Evolutionary conservation across 2,888 invertebrate species (phyloP).

Genomic region (Drosophila ezoana): DNA sequence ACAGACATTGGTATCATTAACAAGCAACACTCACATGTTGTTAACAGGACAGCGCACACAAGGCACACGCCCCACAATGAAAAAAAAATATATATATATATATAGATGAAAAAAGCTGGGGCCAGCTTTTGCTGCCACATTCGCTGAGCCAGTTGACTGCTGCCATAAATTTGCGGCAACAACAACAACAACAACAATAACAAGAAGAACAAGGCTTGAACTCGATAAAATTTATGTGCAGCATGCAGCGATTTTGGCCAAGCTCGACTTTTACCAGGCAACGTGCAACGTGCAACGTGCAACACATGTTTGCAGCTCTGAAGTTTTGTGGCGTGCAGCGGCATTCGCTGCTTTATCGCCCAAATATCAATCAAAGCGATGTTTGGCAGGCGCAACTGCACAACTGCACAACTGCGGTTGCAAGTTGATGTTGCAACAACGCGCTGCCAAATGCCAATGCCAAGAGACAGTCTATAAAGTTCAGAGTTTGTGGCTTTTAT

Average conservation of each 20-base stretch:
- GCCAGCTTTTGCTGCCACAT: constrained; percentile 42
- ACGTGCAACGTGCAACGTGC: constrained; percentile 19
- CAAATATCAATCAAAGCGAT: constrained; percentile 69
- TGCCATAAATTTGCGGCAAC: constrained; percentile 68
- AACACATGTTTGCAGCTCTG: constrained; percentile 17
- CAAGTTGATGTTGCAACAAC: constrained; percentile 13
- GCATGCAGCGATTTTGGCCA: constrained; percentile 68
- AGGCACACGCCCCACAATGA: constrained; percentile 66
- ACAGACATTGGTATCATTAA: constrained; percentile 6
- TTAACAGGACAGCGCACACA: constrained; percentile 68
- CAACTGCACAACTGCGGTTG: constrained; percentile 5
- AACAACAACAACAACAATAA: constrained; percentile 1
- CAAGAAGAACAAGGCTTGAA: constrained; percentile 63
- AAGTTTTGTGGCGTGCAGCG: constrained; percentile 48
- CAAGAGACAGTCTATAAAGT: constrained; percentile 74
- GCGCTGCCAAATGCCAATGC: constrained; percentile 17
- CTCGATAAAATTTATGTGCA: constrained; percentile 78
- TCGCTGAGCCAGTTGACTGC: constrained; percentile 41
- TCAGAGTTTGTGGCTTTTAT: constrained; percentile 71
- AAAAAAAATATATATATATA: constrained; percentile 10
- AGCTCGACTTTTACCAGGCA: constrained; percentile 58
- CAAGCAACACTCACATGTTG: constrained; percentile 50
- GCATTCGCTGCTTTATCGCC: constrained; percentile 73
- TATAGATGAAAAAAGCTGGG: constrained; percentile 17
- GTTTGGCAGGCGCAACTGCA: constrained; percentile 39